Percentiles rank a stretch among this genome's conserved stretches.
Evolutionary conservation across 2,888 invertebrate species (phyloP).

Genomic region (Xylophagus ater): DNA sequence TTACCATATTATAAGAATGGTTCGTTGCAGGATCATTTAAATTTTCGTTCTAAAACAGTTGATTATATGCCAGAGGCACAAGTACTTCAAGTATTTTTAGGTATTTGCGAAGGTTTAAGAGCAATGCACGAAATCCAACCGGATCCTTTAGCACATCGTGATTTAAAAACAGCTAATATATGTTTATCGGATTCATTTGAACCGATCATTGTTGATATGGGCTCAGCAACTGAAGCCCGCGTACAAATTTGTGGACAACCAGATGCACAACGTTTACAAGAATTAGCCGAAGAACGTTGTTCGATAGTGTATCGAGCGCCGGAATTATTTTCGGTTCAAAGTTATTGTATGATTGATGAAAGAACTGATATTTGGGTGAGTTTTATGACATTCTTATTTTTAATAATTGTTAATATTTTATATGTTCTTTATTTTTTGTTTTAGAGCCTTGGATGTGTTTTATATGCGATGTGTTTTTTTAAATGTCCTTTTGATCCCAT

Average conservation of each 20-base stretch:
- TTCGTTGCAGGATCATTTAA: slow-evolving; percentile 58
- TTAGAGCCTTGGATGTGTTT: slow-evolving; percentile 72
- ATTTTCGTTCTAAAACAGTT: slow-evolving; percentile 44
- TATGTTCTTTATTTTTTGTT: slow-evolving; percentile 22
- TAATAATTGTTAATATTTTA: not conserved
- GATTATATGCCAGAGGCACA: slow-evolving; percentile 53
- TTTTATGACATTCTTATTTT: no score
- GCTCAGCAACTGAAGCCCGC: slow-evolving; percentile 54
- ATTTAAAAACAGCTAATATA: slow-evolving; percentile 77
- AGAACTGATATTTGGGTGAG: slow-evolving; percentile 70
- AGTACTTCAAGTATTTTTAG: slow-evolving; percentile 56
- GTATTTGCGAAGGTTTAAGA: slow-evolving; percentile 62
- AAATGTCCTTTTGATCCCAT: slow-evolving; percentile 77
- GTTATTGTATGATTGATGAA: slow-evolving; percentile 68
- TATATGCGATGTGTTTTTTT: slow-evolving; percentile 76
- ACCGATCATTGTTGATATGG: slow-evolving; percentile 73
- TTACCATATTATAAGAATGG: slow-evolving; percentile 71
- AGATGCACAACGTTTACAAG: slow-evolving; percentile 61
- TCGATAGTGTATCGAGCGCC: slow-evolving; percentile 84
- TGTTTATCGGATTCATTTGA: slow-evolving; percentile 58
- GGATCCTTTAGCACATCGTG: slow-evolving; percentile 66
- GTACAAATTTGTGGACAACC: slow-evolving; percentile 52
- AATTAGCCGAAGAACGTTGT: slow-evolving; percentile 71
- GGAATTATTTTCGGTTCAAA: slow-evolving; percentile 76
- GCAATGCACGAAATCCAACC: slow-evolving; percentile 64